phyloP scores from a whole-genome alignment of 2,888 invertebrate species.

The Dasypogon diadema region DNA sequence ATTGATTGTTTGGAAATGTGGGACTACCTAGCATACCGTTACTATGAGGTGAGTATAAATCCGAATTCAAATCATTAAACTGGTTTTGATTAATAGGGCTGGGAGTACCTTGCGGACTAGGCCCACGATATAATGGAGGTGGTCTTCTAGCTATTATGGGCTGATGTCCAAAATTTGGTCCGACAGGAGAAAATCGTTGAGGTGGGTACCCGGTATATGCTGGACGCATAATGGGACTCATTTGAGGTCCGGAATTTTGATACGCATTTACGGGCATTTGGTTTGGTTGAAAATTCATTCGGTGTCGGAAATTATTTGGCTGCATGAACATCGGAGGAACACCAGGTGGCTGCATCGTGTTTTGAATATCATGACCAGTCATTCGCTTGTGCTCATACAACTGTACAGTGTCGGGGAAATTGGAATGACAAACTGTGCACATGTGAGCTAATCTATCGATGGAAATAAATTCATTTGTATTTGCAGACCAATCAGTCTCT shows the following conservation, averaged over 20 bases:
- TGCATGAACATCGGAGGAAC: constrained; percentile 42
- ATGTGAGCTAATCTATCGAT: constrained; percentile 69
- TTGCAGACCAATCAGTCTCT: constrained; percentile 59
- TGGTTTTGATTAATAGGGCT: constrained; percentile 54
- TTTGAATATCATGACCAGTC: constrained; percentile 59
- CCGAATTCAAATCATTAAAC: constrained; percentile 53
- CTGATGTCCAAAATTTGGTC: constrained; percentile 21
- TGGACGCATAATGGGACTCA: constrained; percentile 6
- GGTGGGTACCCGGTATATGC: constrained; percentile 27
- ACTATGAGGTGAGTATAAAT: constrained; percentile 60
- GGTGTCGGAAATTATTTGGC: constrained; percentile 27
- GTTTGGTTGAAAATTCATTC: constrained; percentile 44
- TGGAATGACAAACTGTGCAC: constrained; percentile 68
- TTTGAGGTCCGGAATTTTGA: constrained; percentile 18
- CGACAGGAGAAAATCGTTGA: constrained; percentile 3
- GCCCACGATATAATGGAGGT: constrained; percentile 57
- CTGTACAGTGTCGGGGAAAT: constrained; percentile 60
- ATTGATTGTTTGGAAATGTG: constrained; percentile 16
- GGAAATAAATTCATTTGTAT: constrained; percentile 74
- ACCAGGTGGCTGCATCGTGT: constrained; percentile 55
- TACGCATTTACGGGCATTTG: constrained; percentile 4
- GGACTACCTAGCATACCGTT: constrained; percentile 26
- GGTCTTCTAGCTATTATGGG: constrained; percentile 54
- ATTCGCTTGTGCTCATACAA: constrained; percentile 62
- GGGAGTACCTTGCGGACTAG: constrained; percentile 55